These are phyloP conservation scores for Onychostoma macrolepis DNA, from an alignment of 2,113 vertebrate species.

Conservation along the genomic window DNA sequence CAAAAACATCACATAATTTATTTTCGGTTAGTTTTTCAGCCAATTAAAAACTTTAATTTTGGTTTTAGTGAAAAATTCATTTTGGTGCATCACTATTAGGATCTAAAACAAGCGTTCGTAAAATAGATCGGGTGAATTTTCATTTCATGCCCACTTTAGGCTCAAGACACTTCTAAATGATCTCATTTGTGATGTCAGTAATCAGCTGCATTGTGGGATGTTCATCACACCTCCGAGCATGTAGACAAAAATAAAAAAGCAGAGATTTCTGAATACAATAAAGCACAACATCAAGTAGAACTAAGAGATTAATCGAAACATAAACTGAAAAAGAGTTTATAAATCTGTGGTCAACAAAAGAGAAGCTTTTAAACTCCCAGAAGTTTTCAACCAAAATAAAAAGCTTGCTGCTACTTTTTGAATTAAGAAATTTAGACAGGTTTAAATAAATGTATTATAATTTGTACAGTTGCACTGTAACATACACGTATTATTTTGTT, in stretches of 20 bases:
- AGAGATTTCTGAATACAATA: neutral
- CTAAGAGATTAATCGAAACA: no score
- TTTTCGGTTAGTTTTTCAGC: neutral
- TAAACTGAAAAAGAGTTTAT: no score
- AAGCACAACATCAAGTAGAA: no score
- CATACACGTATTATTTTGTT: no score
- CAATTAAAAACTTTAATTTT: neutral
- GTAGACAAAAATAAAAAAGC: neutral
- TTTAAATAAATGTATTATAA: no score
- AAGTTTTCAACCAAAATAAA: no score
- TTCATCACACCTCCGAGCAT: neutral
- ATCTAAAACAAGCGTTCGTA: no score
- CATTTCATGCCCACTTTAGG: neutral
- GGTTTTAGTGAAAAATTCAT: neutral
- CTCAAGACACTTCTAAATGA: constrained; percentile 44
- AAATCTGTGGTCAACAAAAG: no score
- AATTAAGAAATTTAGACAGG: no score
- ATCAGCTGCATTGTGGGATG: constrained; percentile 60
- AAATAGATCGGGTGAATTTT: neutral
- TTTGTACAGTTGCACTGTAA: no score
- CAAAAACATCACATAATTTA: neutral
- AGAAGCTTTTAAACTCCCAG: no score
- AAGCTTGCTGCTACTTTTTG: no score
- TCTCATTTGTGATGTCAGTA: constrained; percentile 35
- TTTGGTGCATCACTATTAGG: neutral